Conservation (phyloP, 2,797 vertebrate genomes). For the Buphagus erythrorhynchus region DNA sequence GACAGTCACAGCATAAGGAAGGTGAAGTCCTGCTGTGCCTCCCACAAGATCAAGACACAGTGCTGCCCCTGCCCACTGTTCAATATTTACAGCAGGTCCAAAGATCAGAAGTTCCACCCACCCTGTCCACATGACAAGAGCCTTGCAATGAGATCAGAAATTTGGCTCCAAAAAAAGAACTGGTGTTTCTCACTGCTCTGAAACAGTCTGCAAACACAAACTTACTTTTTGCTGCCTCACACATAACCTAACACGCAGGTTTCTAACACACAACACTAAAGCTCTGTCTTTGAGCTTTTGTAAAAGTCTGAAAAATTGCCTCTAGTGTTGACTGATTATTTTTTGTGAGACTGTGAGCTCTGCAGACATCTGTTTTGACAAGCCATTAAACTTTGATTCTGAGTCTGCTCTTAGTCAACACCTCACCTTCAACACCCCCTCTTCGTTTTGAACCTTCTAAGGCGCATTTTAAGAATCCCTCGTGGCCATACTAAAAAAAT, state of each 20-base stretch:
- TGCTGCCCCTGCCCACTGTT: not conserved
- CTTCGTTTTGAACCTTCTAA: fast-evolving
- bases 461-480: not conserved
- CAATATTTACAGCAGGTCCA: constrained; percentile 1
- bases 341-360: not conserved
- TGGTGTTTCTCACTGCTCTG: not conserved
- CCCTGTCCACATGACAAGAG: constrained; percentile 5
- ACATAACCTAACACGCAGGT: not conserved
- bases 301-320: not conserved
- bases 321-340: not conserved
- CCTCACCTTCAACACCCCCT: not conserved
- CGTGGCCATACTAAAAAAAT: fast-evolving
- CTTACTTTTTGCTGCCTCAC: not conserved
- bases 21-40: not conserved
- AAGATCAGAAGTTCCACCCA: constrained; percentile 32
- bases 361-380: not conserved
- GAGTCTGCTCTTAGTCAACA: not conserved
- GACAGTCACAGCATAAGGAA: not conserved
- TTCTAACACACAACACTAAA: not conserved
- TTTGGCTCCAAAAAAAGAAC: not conserved
- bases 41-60: not conserved
- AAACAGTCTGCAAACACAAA: not conserved
- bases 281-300: not conserved
- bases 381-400: not conserved
- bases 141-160: not conserved